A percentile compares a stretch with the other conserved stretches of the same genome.
phyloP scores from a whole-genome alignment of 2,888 invertebrate species.

The Metallyticus violacea region DNA sequence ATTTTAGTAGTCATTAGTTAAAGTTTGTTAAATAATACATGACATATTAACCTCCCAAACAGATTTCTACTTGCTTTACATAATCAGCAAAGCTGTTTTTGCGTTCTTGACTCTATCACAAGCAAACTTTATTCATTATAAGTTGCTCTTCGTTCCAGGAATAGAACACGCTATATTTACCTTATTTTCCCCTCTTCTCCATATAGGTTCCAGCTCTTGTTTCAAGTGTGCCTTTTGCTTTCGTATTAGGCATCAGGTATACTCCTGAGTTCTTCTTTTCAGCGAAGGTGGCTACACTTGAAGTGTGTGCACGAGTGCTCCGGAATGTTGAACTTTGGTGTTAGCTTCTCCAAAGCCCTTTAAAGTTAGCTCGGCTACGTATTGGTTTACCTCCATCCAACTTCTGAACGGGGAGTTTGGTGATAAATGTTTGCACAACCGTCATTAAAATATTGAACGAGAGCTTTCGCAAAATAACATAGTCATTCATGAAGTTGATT shows the following conservation, averaged over 20 bases:
- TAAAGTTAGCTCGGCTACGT: not conserved
- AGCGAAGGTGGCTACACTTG: not conserved
- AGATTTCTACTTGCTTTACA: too few species aligned
- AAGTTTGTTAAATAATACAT: too few species aligned
- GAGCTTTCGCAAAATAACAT: not conserved
- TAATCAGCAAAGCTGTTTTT: too few species aligned
- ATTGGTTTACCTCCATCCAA: not conserved
- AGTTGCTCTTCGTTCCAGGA: too few species aligned
- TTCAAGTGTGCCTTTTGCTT: not conserved
- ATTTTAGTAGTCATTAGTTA: too few species aligned
- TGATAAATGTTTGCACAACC: not conserved
- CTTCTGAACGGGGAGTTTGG: not conserved
- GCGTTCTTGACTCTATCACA: too few species aligned
- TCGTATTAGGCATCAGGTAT: not conserved
- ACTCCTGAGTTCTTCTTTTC: not conserved
- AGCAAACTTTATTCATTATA: too few species aligned
- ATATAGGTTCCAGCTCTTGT: not conserved
- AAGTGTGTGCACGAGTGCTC: not conserved
- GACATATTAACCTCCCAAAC: too few species aligned
- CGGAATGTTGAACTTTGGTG: not conserved
- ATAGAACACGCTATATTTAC: not conserved
- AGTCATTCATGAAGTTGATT: too few species aligned
- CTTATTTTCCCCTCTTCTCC: not conserved
- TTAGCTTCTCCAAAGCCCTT: not conserved
- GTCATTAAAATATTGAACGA: not conserved